These are phyloP conservation scores for Heliopora coerulea DNA, from an alignment of 92 coral and sea anemone genomes.

Conservation along the genomic window DNA sequence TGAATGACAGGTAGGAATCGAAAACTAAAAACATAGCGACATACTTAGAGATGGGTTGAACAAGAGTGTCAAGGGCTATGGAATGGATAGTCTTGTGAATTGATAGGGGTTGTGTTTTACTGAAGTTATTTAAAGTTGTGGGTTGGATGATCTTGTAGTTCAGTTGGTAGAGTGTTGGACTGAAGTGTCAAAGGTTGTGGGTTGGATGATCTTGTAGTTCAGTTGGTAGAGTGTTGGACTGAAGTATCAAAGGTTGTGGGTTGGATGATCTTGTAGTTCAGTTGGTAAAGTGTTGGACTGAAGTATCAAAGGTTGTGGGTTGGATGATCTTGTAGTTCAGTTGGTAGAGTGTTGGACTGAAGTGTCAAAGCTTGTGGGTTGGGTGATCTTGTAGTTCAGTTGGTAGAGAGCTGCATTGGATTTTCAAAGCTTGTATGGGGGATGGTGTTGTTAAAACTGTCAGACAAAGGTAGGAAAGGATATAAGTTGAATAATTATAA, in stretches of 20 bases:
- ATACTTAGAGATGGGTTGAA: too few relatives aligned
- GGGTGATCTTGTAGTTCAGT: constrained; percentile 1
- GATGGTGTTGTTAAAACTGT: background rate
- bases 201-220: constrained; percentile 2
- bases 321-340: constrained; percentile 3
- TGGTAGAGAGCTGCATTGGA: background rate
- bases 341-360: constrained; percentile 1
- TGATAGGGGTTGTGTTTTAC: too few relatives aligned
- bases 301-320: too few relatives aligned
- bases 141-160: background rate
- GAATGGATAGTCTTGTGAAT: too few relatives aligned
- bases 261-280: constrained; percentile 4
- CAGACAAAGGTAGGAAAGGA: background rate
- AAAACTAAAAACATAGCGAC: too few relatives aligned
- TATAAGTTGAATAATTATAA: background rate
- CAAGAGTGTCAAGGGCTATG: too few relatives aligned
- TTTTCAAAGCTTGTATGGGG: too few relatives aligned
- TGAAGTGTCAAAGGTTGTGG: too few relatives aligned
- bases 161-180: background rate
- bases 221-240: constrained; percentile 3
- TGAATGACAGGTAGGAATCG: constrained; percentile 79
- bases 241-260: background rate
- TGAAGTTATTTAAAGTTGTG: background rate
- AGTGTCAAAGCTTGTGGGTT: background rate
- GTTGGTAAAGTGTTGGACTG: background rate